phyloP scores from a whole-genome alignment of 2,888 invertebrate species.

The Scaptomyza reducta region DNA sequence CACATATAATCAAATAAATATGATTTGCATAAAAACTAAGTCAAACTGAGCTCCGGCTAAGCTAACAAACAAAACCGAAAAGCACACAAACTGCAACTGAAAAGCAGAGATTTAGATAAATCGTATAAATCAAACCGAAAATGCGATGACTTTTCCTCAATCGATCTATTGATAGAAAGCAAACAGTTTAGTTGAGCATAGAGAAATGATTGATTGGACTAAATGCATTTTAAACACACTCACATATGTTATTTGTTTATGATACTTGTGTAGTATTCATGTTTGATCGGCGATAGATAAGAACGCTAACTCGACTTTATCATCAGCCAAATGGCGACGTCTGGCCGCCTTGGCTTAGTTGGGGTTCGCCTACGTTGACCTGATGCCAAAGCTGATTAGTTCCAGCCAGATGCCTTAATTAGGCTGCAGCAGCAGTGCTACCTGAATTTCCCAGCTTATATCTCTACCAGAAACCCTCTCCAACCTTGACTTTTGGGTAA shows the following conservation, averaged over 20 bases:
- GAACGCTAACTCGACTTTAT: constrained; percentile 64
- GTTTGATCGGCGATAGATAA: constrained; percentile 74
- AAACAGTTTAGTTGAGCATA: constrained; percentile 26
- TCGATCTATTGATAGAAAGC: constrained; percentile 20
- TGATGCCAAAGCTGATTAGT: constrained; percentile 68
- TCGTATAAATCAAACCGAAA: constrained; percentile 45
- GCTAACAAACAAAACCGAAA: constrained; percentile 27
- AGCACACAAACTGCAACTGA: neutral
- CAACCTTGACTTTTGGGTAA: constrained; percentile 33
- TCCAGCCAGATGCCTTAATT: constrained; percentile 61
- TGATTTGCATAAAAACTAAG: constrained; percentile 79
- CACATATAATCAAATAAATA: constrained; percentile 75
- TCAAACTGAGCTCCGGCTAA: constrained; percentile 38
- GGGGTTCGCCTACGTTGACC: constrained; percentile 13
- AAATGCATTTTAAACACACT: constrained; percentile 42
- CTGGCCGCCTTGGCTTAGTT: constrained; percentile 32
- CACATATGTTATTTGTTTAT: constrained; percentile 53
- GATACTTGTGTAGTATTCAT: constrained; percentile 24
- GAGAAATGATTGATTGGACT: constrained; percentile 67
- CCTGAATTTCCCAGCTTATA: constrained; percentile 47
- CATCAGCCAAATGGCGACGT: constrained; percentile 50
- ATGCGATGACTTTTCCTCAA: constrained; percentile 37
- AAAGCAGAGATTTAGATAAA: constrained; percentile 29
- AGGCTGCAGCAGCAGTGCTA: constrained; percentile 52
- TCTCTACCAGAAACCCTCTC: constrained; percentile 5